phyloP scores from a whole-genome alignment of 2,113 vertebrate genomes.

The Cottus gobio region DNA sequence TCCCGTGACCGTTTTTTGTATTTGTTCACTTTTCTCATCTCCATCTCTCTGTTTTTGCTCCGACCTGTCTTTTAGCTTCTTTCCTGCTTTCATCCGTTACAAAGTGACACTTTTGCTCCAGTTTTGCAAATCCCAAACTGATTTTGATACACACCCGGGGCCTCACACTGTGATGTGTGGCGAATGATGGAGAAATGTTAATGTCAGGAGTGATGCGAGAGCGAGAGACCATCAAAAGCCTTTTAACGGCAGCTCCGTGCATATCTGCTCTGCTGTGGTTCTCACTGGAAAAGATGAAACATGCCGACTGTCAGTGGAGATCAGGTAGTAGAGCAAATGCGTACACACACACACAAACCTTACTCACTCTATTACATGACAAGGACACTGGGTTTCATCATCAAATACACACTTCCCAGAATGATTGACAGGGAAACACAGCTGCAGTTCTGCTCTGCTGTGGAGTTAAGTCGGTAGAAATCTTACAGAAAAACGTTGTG shows the following conservation, averaged over 20 bases:
- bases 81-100: conserved; percentile 24
- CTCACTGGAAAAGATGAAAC: conserved; percentile 52
- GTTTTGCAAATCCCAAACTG: conserved; percentile 29
- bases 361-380: conserved; percentile 37
- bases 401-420: not conserved
- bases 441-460: conserved; percentile 28
- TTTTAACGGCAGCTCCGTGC: conserved; percentile 45
- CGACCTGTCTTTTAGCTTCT: not conserved
- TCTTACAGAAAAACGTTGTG: not conserved
- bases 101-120: conserved; percentile 24
- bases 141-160: conserved; percentile 27
- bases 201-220: conserved; percentile 27
- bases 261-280: conserved; percentile 32
- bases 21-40: conserved; percentile 25
- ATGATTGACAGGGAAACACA: conserved; percentile 49
- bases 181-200: conserved; percentile 62
- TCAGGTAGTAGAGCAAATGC: conserved; percentile 30
- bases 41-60: not conserved
- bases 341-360: not conserved
- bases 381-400: conserved; percentile 40
- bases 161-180: not conserved
- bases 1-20: conserved; percentile 26
- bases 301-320: conserved; percentile 50
- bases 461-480: conserved; percentile 33
- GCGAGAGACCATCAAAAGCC: conserved; percentile 34